Conservation (phyloP, 1,140 invertebrate genomes). For the Harlomillsia oculata region DNA sequence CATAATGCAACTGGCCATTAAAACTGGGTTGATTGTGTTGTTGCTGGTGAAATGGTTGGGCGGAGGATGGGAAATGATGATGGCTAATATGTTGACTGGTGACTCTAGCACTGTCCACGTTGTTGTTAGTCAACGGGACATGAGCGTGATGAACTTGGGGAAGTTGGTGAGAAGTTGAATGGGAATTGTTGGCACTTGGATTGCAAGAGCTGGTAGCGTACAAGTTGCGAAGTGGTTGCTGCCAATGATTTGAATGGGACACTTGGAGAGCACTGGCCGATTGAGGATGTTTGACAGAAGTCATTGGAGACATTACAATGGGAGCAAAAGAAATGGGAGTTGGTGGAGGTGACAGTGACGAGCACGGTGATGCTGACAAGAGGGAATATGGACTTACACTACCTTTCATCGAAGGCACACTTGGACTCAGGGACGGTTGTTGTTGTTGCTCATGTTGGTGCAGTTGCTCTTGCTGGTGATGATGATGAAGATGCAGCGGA, state of each 20-base stretch:
- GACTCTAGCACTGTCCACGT: too few relatives aligned
- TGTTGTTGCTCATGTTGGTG: neutral
- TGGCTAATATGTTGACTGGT: too few relatives aligned
- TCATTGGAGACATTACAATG: constrained; percentile 14
- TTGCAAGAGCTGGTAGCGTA: neutral
- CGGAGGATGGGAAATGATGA: too few relatives aligned
- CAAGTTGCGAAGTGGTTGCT: constrained; percentile 5
- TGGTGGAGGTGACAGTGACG: constrained; percentile 11
- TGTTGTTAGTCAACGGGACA: too few relatives aligned
- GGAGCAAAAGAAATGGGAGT: neutral
- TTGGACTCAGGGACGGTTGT: constrained; percentile 4
- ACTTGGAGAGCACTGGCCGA: neutral
- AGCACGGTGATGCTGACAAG: constrained; percentile 18
- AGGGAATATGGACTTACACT: too few relatives aligned
- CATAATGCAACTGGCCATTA: too few relatives aligned
- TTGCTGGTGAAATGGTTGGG: too few relatives aligned
- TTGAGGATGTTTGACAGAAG: constrained; percentile 22
- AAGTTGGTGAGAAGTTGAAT: constrained; percentile 10
- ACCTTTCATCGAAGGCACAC: too few relatives aligned
- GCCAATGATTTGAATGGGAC: constrained; percentile 21
- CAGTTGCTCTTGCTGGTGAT: neutral
- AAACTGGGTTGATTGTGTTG: too few relatives aligned
- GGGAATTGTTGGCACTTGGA: constrained; percentile 5
- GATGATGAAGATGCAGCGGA: neutral
- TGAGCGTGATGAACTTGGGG: constrained; percentile 15